Evolutionary conservation across 2,113 vertebrate genomes (phyloP), one percentile per base, ranked within the genome.

Genomic region (Kryptolebias marmoratus): DNA sequence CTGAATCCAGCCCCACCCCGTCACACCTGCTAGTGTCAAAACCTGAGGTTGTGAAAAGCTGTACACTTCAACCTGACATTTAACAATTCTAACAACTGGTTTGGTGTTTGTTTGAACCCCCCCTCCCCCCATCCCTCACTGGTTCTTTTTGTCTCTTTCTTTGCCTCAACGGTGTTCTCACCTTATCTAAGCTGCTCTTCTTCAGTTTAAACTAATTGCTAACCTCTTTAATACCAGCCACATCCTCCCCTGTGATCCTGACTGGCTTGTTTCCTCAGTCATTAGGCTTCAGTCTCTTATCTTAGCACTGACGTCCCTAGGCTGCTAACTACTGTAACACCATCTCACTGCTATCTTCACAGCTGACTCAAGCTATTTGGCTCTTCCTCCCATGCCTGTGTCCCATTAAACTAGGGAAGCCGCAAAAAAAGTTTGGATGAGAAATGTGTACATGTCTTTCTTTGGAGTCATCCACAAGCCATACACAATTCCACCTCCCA

Each of bases 171-270:
- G 69, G 48, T 48, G 64, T 90, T 87, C 85, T 87, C 79, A 55
- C 80, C 86, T 89, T 87, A 87, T 87, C 79, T 87, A 68, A 85
- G 68, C 72, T 31, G 80, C 72, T 68, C 80, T 80, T 84, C 83
- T 80, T 55, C 83, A 77, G 62, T 90, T 85, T 70, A 82, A 58
- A 57, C 82, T 88, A 89, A 90, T 89, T 81, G 83, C 75, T 83
- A 87, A 80, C 76, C 77, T 88, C 83, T 78, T 91, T 79, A 86
- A 88, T 79, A 65, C 80, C 39, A 73, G 73, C 82, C 83, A 86
- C 83, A 85, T 91, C 88, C 86, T 91, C 72, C 83, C 85, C 87
- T 91, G 87, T 91, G 88, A 90, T 90, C 87, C 82, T 45, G 79
- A 79, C 81, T 85, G 67, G 77, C 86, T 89, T 54, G 63, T 90